Conservation (phyloP, 1,140 invertebrate genomes). For the Eumeta japonica region DNA sequence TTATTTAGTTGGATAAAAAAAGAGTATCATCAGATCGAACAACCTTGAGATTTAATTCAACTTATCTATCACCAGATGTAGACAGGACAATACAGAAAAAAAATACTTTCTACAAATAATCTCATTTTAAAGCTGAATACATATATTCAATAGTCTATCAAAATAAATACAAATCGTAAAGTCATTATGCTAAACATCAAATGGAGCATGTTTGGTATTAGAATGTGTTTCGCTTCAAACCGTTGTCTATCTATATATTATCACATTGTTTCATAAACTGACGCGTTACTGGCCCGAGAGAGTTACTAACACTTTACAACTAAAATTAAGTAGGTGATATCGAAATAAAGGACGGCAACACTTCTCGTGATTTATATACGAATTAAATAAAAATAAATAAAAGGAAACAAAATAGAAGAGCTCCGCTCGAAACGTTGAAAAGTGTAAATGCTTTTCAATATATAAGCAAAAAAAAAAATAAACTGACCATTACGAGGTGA, state of each 20-base stretch:
- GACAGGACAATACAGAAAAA: background rate
- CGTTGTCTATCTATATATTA: slow-evolving; percentile 42
- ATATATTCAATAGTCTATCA: too few relatives aligned
- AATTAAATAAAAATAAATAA: slow-evolving; percentile 4
- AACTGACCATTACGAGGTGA: slow-evolving; percentile 49
- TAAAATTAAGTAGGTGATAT: slow-evolving; percentile 28
- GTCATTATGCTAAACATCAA: slow-evolving; percentile 13
- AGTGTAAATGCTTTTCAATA: slow-evolving; percentile 42
- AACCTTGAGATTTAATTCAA: too few relatives aligned
- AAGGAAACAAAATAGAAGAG: background rate
- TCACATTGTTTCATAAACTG: slow-evolving; percentile 55
- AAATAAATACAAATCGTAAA: too few relatives aligned
- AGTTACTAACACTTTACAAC: slow-evolving; percentile 43
- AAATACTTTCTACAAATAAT: too few relatives aligned
- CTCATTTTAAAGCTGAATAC: slow-evolving; percentile 54
- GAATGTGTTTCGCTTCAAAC: slow-evolving; percentile 15
- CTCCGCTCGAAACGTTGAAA: background rate
- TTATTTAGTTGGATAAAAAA: too few relatives aligned
- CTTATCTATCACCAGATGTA: too few relatives aligned
- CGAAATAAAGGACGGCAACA: slow-evolving; percentile 50
- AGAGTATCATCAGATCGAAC: too few relatives aligned
- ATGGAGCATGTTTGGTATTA: slow-evolving; percentile 19
- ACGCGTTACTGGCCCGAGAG: slow-evolving; percentile 49
- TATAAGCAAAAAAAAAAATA: slow-evolving; percentile 25
- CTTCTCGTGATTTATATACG: slow-evolving; percentile 14